Base-by-base conservation (phyloP, 2,113 vertebrate genomes). In the Vidua chalybeata region DNA sequence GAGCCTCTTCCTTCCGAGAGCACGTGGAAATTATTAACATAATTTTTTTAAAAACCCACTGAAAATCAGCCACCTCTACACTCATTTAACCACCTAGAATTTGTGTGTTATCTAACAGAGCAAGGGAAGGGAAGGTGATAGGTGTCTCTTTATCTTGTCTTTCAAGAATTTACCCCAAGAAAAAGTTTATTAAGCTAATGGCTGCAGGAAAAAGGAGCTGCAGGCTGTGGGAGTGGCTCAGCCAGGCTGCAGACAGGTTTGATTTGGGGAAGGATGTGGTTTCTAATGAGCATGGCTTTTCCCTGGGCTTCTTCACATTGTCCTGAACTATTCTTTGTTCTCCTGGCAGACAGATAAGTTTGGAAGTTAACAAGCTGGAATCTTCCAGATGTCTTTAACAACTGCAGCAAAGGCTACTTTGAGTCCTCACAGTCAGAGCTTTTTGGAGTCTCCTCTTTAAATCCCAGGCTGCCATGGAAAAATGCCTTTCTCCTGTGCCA, bases 351-450 rank as follows among this genome's bases (percentile, higher is more conserved):
- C 66, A 72, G 84, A 35, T 6, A n/a, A 72, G 52, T 87, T 71
- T 61, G 63, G 62, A 52, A 84, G 79, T 78, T 95, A 95, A 97
- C 77, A 63, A 94, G 95, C 86, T 90, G 54, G 69, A 89, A 71
- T 51, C 43, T 43, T 71, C 43, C 66, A 48, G 76, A 27, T 77
- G 83, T 87, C 90, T 91, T 84, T 41, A 73, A 76, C 59, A 92
- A 8, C 63, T 24, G 56, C 6, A 59, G 79, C 67, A 88, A 88
- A 84, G 45, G 85, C 92, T 62, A 0, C 74, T 76, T 55, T 56
- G 77, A 75, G 39, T 67, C 43, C 45, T 58, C 54, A 21, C 72
- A 35, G 26, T 16, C 69, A 64, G 52, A 88, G 23, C 33, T 66
- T 83, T 67, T 54, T 58, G 48, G 85, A 82, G 28, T 61, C 35